Base-by-base conservation (phyloP, 2,888 invertebrate species). In the Plebejus anna region DNA sequence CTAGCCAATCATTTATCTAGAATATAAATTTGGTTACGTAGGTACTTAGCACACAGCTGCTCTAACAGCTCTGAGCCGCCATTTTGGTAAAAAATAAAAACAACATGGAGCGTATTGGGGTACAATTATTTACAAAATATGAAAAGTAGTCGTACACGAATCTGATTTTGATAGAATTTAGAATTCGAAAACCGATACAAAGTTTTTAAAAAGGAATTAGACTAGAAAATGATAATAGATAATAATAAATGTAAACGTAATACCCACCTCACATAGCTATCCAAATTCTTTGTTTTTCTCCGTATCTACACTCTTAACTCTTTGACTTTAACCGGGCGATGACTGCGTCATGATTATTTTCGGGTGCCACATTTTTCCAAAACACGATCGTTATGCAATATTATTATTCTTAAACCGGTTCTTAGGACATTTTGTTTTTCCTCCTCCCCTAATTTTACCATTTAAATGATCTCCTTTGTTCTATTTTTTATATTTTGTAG, bases 301-400 rank as follows among this genome's bases (percentile, higher is more conserved):
- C 79, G 75, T 73, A 55, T 42, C 71, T 47, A 72, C 38, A 72
- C 47, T 73, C 73, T 32, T 51, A n/a, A 72, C 47, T 73, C 73
- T 32, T 51, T 73, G 72, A 66, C 66, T 32, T 80, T 86, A 89
- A 86, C 90, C 89, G 87, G 88, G 88, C 88, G 90, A 89, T 84
- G 89, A 84, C 83, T 87, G 86, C 83, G 90, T 89, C 90, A 90
- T 90, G 84, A 88, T 89, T 75, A 78, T 80, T 77, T 81, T 77
- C 78, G 78, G 83, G 85, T 84, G 83, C 84, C 84, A 81, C 83
- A 82, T 84, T 76, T 73, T 73, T 51, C 32, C 51, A 66, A 77
- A 77, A 77, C 71, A 79, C 70, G 73, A 51, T 28, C 79, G 76
- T 72, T 76, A 76, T 76, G 77, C 76, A 57, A 76, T 70, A 79